These are phyloP conservation scores for Enteromius treurensis DNA, from an alignment of 2,797 vertebrate genomes.

Conservation along the genomic window DNA sequence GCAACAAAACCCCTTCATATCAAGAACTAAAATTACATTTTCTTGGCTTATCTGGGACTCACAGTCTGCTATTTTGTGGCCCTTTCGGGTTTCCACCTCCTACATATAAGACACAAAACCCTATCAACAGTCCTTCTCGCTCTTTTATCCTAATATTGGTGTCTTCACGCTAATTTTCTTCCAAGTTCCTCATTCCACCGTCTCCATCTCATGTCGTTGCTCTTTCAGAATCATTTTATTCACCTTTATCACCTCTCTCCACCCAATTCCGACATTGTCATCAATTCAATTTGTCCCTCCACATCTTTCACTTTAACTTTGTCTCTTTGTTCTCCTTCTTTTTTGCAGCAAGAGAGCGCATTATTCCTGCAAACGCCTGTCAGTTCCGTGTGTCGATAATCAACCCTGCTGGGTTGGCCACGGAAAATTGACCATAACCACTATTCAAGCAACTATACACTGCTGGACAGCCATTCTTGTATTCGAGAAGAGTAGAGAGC, in stretches of 20 bases:
- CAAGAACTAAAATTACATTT: conserved; percentile 30
- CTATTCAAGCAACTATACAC: conserved; percentile 2
- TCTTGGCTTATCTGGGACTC: conserved; percentile 40
- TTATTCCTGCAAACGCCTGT: conserved; percentile 17
- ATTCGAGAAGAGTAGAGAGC: conserved; percentile 7
- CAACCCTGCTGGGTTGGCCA: conserved; percentile 25
- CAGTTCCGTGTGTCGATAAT: conserved; percentile 18
- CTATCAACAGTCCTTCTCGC: not conserved
- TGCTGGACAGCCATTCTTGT: not conserved
- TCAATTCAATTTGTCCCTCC: conserved; percentile 13
- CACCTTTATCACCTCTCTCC: conserved; percentile 16
- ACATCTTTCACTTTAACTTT: not conserved
- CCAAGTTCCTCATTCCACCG: conserved; percentile 30
- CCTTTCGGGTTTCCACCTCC: not conserved
- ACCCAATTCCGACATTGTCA: conserved; percentile 14
- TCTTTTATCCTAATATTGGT: conserved; percentile 31
- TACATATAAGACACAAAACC: conserved; percentile 13
- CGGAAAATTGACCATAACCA: conserved; percentile 28
- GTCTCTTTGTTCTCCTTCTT: conserved; percentile 3
- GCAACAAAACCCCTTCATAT: conserved; percentile 34
- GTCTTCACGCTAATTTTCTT: conserved; percentile 32
- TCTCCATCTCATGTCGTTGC: conserved; percentile 18
- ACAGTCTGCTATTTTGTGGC: not conserved
- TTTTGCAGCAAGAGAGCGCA: not conserved
- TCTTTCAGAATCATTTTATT: conserved; percentile 21